Base-by-base conservation (phyloP, 2,113 vertebrate genomes). In the Phoxinus phoxinus region DNA sequence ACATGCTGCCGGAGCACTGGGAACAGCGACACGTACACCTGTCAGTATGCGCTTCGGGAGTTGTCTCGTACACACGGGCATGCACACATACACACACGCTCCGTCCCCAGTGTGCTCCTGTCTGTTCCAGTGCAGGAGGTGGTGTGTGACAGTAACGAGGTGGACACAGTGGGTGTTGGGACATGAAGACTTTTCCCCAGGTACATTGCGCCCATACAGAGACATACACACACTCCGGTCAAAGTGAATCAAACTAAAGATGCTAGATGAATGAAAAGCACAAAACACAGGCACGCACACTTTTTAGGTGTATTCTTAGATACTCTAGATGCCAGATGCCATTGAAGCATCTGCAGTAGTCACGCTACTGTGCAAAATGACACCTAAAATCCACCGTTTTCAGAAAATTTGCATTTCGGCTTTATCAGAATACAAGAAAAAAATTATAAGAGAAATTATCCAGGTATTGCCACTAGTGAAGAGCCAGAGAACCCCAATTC, bases 1-100 rank as follows among this genome's bases (percentile, higher is more conserved):
- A 92, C 87, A 89, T 88, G 91, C 93, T 90, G 93, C 92, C 81
- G 58, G 86, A 93, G 90, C 90, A 89, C 19, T 63, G 90, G 91
- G 89, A 88, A 91, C 91, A 91, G 91, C 92, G 92, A 93, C 92
- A 94, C 87, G 89, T 93, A 94, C 93, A 94, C 91, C 93, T 94
- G 94, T 95, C 94, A 91, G 90, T 87, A 87, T 86, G 90, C 37
- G 87, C 91, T 92, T 84, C 27, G 91, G 91, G 93, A 94, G 88
- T 84, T 71, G 86, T 85, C 77, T 56, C 58, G 25, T 30, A 82
- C 82, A 61, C 53, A 81, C 58, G 63, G 23, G 12, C n/a, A 72
- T n/a, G 12, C 81, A 51, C 71, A 30, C 65, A 85, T 11, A 74
- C 81, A 72, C 71, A 51, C 86, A 78, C 63, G 46, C 72, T 75